Base-by-base conservation (phyloP, 2,113 vertebrate genomes). In the Anas platyrhynchos region DNA sequence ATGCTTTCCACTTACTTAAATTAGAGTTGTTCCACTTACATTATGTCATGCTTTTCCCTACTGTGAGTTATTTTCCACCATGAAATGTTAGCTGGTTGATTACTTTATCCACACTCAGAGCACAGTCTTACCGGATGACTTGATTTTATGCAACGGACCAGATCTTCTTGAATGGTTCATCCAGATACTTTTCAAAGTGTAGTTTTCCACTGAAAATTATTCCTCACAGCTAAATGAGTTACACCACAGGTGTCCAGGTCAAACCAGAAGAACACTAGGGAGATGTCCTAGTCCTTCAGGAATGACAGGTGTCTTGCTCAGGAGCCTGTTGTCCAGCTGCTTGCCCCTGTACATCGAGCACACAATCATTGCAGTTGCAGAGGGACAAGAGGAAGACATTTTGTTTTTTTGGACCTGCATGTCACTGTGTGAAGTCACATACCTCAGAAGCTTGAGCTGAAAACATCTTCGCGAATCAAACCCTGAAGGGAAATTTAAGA, bases 1-100 rank as follows among this genome's bases (percentile, higher is more conserved):
- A 94, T 22, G 44, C 21, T 95, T 96, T 92, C 92, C 48, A 36
- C 66, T 91, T 36, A 67, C 14, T 43, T 65, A 82, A 88, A 91
- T 81, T 29, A 86, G 68, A 59, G 27, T 29, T 81, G 71, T 88
- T 93, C 89, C 75, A 89, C 5, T 2, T 76, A 4, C 56, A 75
- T 89, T 65, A 75, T 20, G 78, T 46, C 88, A 89, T 54, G 31
- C 63, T 86, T 91, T 68, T 73, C 90, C 82, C 67, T 86, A 61
- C 26, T 26, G n/a, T 59, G 80, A 88, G 34, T 91, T 71, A 83
- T 79, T 32, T 72, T 32, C 56, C 32, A 55, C 52, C 0, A 0
- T 52, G 65, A 78, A 74, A 72, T 72, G 63, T 81, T 63, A 81
- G 52, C 54, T 41, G 54, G n/a, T 66, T 79, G 48, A 75, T 92